Evolutionary conservation across 2,797 vertebrate species (phyloP).

Genomic region (Gephyroberyx darwinii): DNA sequence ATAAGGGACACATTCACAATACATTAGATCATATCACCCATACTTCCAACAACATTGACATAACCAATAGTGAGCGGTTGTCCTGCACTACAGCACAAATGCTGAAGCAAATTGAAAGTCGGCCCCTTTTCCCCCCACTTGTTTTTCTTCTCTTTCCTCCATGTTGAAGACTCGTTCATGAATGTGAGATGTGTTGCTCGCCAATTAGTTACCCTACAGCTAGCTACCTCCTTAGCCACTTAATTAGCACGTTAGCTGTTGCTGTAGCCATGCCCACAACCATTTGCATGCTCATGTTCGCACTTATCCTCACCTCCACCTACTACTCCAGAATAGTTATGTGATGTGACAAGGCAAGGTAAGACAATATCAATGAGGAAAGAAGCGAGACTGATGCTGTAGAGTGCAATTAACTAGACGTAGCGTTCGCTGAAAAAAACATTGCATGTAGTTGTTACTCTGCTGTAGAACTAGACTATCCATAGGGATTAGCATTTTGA

Average conservation of each 20-base stretch:
- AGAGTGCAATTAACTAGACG: no score
- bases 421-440: no score
- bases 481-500: no score
- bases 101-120: not conserved
- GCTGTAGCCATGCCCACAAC: not conserved
- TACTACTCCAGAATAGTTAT: slow-evolving; percentile 11
- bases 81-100: not conserved
- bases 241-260: slow-evolving; percentile 27
- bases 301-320: not conserved
- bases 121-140: not conserved
- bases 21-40: not conserved
- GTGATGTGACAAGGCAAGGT: not conserved
- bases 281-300: not conserved
- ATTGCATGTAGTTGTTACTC: no score
- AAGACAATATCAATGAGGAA: no score
- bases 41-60: not conserved
- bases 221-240: slow-evolving; percentile 12
- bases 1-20: not conserved
- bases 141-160: not conserved
- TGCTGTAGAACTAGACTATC: no score
- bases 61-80: no score
- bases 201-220: slow-evolving; percentile 26
- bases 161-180: not conserved
- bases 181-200: not conserved
- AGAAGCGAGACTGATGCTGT: no score